Conservation (phyloP, 2,797 vertebrate genomes). For the Hirundo rustica region DNA sequence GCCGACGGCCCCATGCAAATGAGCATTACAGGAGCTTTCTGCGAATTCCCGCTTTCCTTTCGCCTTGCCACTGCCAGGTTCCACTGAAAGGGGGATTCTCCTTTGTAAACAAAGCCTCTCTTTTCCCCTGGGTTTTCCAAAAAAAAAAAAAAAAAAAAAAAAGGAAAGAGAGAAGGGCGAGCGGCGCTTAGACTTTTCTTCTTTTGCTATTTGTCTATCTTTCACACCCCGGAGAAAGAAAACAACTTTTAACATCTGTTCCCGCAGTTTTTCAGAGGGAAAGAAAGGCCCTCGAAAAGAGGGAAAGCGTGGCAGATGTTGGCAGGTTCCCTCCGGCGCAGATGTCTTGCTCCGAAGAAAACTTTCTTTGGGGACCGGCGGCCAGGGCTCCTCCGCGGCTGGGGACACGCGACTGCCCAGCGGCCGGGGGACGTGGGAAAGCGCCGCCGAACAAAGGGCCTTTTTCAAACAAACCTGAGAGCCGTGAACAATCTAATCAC, state of each 20-base stretch:
- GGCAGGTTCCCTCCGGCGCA: slow-evolving; percentile 73
- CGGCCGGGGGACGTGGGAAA: slow-evolving; percentile 90
- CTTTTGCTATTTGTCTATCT: slow-evolving; percentile 56
- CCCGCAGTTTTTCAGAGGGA: slow-evolving; percentile 46
- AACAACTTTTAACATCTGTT: slow-evolving; percentile 79
- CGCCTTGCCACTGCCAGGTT: slow-evolving; percentile 44
- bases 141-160: background rate
- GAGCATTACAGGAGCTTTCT: slow-evolving; percentile 46
- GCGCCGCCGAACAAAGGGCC: slow-evolving; percentile 80
- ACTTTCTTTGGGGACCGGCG: slow-evolving; percentile 67
- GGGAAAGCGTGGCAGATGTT: slow-evolving; percentile 80
- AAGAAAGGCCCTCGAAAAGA: slow-evolving; percentile 62
- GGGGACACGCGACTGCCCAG: slow-evolving; percentile 85
- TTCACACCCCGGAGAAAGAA: slow-evolving; percentile 68
- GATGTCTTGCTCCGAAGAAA: slow-evolving; percentile 74
- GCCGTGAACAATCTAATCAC: slow-evolving; percentile 85
- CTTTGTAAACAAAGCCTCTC: slow-evolving; percentile 35
- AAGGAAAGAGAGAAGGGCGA: background rate
- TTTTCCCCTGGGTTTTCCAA: background rate
- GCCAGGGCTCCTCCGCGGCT: slow-evolving; percentile 75
- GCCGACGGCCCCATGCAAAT: slow-evolving; percentile 51
- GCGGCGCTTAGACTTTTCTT: background rate
- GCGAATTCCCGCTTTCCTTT: slow-evolving; percentile 34
- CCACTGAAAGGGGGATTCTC: slow-evolving; percentile 59
- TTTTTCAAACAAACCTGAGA: slow-evolving; percentile 86